These are phyloP conservation scores for Crossoptilon crossoptilon DNA, from an alignment of 2,797 vertebrate species.

Conservation along the genomic window DNA sequence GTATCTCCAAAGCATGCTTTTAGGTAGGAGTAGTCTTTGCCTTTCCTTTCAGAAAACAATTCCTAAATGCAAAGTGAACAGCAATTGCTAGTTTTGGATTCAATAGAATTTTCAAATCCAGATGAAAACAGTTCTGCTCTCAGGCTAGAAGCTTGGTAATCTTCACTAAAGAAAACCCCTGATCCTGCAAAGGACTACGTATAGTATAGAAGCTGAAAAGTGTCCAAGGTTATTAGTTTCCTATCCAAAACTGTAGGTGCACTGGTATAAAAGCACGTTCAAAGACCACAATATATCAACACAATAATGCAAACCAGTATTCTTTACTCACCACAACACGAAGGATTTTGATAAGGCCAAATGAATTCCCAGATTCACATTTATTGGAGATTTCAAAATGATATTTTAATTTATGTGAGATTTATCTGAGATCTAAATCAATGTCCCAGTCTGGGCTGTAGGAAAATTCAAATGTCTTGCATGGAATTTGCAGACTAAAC, in stretches of 20 bases:
- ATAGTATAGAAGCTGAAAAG: background rate
- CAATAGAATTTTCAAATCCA: slow-evolving; percentile 22
- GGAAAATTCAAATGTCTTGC: background rate
- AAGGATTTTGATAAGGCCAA: background rate
- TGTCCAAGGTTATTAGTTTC: background rate
- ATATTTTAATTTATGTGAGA: background rate
- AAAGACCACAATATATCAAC: background rate
- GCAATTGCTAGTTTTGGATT: background rate
- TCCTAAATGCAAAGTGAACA: background rate
- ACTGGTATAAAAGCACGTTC: background rate
- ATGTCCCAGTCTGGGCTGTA: background rate
- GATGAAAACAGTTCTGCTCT: background rate
- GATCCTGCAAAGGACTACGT: background rate
- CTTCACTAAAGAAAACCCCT: background rate
- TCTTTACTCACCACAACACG: background rate
- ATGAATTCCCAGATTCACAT: background rate
- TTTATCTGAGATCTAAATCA: background rate
- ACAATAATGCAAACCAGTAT: background rate
- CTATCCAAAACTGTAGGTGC: background rate
- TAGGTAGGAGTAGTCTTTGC: background rate
- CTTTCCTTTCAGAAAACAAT: background rate
- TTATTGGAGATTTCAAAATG: background rate
- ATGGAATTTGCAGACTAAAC: background rate
- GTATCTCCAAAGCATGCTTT: background rate
- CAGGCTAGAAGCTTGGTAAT: background rate